Percentiles rank a stretch among this genome's conserved stretches.
Evolutionary conservation across 30 jellyfish, hydroid and myxozoan genomes (phyloP).

Genomic region (Aurelia aurita complex sp. Pacific): DNA sequence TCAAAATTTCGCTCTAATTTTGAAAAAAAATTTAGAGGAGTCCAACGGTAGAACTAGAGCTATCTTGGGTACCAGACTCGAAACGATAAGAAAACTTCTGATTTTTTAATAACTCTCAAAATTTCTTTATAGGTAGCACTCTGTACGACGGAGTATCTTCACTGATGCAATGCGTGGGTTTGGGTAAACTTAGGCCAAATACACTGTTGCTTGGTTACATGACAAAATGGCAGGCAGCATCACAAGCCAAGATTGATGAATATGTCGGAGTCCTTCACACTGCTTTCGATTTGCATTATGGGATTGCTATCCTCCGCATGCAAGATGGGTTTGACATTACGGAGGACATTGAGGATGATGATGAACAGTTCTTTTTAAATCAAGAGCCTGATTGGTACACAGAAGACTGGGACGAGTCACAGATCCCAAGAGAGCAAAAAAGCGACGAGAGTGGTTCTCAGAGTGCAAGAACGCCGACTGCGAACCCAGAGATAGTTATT

Average conservation of each 20-base stretch:
- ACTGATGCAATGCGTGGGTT: slow-evolving; percentile 85
- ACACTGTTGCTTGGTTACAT: slow-evolving; percentile 86
- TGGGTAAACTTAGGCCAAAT: slow-evolving; percentile 89
- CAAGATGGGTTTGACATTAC: slow-evolving; percentile 94
- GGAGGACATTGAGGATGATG: slow-evolving; percentile 77
- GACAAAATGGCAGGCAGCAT: slow-evolving; percentile 80
- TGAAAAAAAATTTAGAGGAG: no score
- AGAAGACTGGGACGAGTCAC: slow-evolving; percentile 97
- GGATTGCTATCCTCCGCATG: slow-evolving; percentile 76
- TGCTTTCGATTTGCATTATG: slow-evolving; percentile 78
- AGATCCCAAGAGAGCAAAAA: slow-evolving; percentile 61
- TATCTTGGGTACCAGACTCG: not conserved
- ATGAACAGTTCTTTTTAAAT: slow-evolving; percentile 66
- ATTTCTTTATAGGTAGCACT: slow-evolving; percentile 50
- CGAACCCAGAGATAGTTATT: slow-evolving; percentile 82
- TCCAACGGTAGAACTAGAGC: not conserved
- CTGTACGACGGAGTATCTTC: slow-evolving; percentile 82
- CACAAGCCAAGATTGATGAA: slow-evolving; percentile 60
- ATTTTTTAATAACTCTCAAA: not conserved
- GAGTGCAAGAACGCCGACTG: slow-evolving; percentile 44
- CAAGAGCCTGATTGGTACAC: slow-evolving; percentile 97
- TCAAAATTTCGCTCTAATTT: no score
- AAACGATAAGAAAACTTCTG: not conserved
- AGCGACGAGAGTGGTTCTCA: slow-evolving; percentile 47
- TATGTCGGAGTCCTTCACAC: slow-evolving; percentile 72